Conservation (phyloP, 2,113 vertebrate species). For the Oxygymnocypris stewartii region DNA sequence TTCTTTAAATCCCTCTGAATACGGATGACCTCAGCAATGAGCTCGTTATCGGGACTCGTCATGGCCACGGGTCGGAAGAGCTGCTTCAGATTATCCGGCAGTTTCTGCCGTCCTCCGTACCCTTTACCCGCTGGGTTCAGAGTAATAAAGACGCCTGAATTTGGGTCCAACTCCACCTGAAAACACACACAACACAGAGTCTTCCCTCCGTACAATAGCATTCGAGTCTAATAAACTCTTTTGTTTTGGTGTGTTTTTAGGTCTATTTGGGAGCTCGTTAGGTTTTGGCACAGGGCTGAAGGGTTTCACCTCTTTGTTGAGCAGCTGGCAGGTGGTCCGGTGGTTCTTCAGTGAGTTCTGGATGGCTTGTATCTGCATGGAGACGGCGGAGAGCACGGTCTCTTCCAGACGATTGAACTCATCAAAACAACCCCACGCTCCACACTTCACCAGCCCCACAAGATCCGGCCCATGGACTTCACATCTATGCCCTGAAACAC, state of each 20-base stretch:
- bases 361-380: slow-evolving; percentile 98
- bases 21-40: slow-evolving; percentile 96
- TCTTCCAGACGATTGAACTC: slow-evolving; percentile 97
- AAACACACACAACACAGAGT: neutral
- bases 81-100: slow-evolving; percentile 98
- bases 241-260: neutral
- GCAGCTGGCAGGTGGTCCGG: slow-evolving; percentile 83
- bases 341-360: slow-evolving; percentile 93
- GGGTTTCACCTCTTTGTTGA: slow-evolving; percentile 88
- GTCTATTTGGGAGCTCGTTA: neutral
- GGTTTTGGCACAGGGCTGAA: neutral
- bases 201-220: neutral
- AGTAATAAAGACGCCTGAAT: slow-evolving; percentile 97
- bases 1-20: slow-evolving; percentile 96
- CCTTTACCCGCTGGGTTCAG: slow-evolving; percentile 98
- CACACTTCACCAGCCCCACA: slow-evolving; percentile 97
- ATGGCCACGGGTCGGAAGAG: slow-evolving; percentile 98
- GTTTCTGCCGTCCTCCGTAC: slow-evolving; percentile 95
- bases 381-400: slow-evolving; percentile 92
- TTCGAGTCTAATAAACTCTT: neutral
- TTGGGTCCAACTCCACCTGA: slow-evolving; percentile 91
- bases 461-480: slow-evolving; percentile 97
- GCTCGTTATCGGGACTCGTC: slow-evolving; percentile 94
- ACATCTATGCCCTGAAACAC: slow-evolving; percentile 95
- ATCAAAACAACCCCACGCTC: slow-evolving; percentile 98